These are phyloP conservation scores for Coregonus clupeaformis DNA, from an alignment of 2,113 vertebrate genomes.

Conservation along the genomic window DNA sequence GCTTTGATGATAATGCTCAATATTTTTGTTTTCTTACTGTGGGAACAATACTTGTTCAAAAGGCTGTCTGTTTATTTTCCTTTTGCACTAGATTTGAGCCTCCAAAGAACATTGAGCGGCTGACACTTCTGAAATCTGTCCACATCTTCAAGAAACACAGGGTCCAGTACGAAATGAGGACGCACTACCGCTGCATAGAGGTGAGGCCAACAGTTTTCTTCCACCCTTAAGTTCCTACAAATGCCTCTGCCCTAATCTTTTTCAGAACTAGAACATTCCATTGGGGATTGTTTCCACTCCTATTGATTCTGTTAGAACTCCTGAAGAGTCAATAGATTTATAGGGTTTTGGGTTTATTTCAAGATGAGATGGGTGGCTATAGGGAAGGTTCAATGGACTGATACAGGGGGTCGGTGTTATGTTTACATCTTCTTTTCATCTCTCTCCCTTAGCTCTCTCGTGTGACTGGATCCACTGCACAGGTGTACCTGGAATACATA, in stretches of 20 bases:
- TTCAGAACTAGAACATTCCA: no score
- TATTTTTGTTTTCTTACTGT: neutral
- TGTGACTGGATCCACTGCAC: slow-evolving; percentile 86
- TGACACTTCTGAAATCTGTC: slow-evolving; percentile 91
- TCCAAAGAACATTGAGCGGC: slow-evolving; percentile 78
- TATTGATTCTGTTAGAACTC: no score
- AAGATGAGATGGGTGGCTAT: neutral
- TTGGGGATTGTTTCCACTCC: no score
- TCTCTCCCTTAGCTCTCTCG: slow-evolving; percentile 74
- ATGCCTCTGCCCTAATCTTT: no score
- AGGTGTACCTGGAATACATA: slow-evolving; percentile 92
- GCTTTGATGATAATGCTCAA: neutral
- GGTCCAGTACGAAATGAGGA: slow-evolving; percentile 98
- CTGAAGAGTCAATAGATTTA: no score
- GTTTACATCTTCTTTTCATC: neutral
- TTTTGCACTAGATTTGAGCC: slow-evolving; percentile 78
- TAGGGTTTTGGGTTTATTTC: no score
- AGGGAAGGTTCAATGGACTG: neutral
- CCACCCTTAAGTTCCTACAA: no score
- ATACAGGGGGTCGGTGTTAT: neutral
- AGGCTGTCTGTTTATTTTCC: neutral
- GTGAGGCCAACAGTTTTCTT: slow-evolving; percentile 62
- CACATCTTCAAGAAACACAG: slow-evolving; percentile 98
- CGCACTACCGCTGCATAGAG: slow-evolving; percentile 85
- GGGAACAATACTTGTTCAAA: neutral